Percentiles rank a stretch among this genome's conserved stretches.
phyloP scores from a whole-genome alignment of 2,888 invertebrate species.

The Mythimna lalbum region DNA sequence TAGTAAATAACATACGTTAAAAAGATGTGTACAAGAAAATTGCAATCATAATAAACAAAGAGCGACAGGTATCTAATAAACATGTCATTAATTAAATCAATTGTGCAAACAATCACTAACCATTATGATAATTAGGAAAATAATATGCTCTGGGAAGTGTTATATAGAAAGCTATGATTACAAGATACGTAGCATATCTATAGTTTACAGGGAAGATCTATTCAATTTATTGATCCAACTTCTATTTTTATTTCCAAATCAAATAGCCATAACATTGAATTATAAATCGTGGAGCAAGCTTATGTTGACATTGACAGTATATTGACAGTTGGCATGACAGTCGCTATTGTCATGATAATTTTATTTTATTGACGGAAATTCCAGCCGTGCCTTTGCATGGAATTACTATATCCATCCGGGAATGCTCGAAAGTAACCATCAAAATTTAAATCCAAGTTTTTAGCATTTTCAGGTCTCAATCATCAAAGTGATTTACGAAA shows the following conservation, averaged over 20 bases:
- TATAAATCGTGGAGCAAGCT: not conserved
- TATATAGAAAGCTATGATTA: conserved; percentile 24
- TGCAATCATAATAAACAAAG: conserved; percentile 15
- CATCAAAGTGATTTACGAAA: too few relatives aligned
- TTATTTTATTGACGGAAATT: conserved; percentile 16
- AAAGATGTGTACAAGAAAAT: not conserved
- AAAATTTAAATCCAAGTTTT: too few relatives aligned
- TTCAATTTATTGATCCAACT: conserved; percentile 50
- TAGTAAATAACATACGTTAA: not conserved
- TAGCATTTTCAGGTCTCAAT: too few relatives aligned
- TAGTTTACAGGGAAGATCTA: conserved; percentile 18
- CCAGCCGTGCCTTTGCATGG: not conserved
- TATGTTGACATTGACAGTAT: conserved; percentile 32
- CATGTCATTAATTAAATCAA: conserved; percentile 26
- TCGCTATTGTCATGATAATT: conserved; percentile 19
- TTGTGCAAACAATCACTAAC: conserved; percentile 51
- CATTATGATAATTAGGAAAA: conserved; percentile 40
- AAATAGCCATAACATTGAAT: conserved; percentile 47
- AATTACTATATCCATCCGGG: not conserved
- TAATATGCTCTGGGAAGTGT: conserved; percentile 13
- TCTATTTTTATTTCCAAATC: conserved; percentile 51
- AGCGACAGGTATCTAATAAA: conserved; percentile 28
- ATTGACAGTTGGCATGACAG: conserved; percentile 2
- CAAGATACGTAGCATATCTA: conserved; percentile 35
- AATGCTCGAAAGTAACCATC: too few relatives aligned